A percentile compares a stretch with the other conserved stretches of the same genome.
These are phyloP conservation scores for Steinernema carpocapsae DNA, from an alignment of 2,888 invertebrate species.

Conservation along the genomic window DNA sequence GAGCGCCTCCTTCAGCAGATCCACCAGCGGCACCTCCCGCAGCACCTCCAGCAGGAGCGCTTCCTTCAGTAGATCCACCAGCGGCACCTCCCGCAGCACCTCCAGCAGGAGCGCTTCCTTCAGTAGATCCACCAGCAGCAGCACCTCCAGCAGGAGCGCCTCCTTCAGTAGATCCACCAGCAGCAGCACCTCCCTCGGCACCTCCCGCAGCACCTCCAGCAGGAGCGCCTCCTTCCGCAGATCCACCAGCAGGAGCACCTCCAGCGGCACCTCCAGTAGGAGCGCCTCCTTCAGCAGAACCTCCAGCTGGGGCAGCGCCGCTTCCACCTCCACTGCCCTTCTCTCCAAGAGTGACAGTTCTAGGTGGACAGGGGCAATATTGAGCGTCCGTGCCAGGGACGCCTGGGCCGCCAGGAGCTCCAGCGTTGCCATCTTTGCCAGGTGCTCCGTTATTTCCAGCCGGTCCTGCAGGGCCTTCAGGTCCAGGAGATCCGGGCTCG, in stretches of 20 bases:
- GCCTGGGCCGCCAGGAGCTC: not conserved
- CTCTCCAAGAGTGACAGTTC: slow-evolving; percentile 2
- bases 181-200: not conserved
- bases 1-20: not conserved
- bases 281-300: not conserved
- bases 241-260: slow-evolving; percentile 3
- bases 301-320: not conserved
- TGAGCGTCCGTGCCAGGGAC: slow-evolving; percentile 3
- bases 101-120: not conserved
- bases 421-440: slow-evolving; percentile 18
- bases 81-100: slow-evolving; percentile 33
- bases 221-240: slow-evolving; percentile 26
- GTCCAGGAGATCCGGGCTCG: slow-evolving; percentile 13
- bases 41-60: slow-evolving; percentile 21
- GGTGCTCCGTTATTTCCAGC: slow-evolving; percentile 5
- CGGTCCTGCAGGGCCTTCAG: not conserved
- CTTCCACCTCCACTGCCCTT: not conserved
- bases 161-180: not conserved
- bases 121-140: slow-evolving; percentile 34
- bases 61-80: slow-evolving; percentile 11
- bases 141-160: slow-evolving; percentile 3
- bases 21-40: not conserved
- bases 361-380: slow-evolving; percentile 5
- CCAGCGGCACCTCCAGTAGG: slow-evolving; percentile 13
- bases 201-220: not conserved